Conservation (phyloP, 2,797 vertebrate species). For the Yasuhikotakia modesta region DNA sequence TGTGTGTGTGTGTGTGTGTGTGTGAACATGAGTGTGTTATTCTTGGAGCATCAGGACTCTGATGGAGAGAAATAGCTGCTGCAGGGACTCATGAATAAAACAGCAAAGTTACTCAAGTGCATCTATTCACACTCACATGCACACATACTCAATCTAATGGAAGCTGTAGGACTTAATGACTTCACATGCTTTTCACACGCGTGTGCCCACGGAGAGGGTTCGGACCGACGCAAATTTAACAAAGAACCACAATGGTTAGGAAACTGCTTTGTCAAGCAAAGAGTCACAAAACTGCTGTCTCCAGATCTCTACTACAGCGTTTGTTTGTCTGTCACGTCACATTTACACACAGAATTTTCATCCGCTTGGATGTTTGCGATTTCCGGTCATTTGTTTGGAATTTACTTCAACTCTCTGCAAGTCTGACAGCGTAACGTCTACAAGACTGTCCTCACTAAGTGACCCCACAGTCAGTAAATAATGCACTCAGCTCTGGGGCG, state of each 20-base stretch:
- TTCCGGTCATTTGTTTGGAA: constrained; percentile 7
- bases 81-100: constrained; percentile 55
- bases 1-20: no score
- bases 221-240: constrained; percentile 15
- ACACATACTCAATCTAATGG: constrained; percentile 46
- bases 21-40: constrained; percentile 35
- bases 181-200: constrained; percentile 34
- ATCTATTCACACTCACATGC: constrained; percentile 45
- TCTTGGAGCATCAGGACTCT: constrained; percentile 44
- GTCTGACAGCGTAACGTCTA: constrained; percentile 26
- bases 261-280: constrained; percentile 14
- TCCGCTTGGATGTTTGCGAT: neutral
- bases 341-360: neutral
- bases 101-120: constrained; percentile 46
- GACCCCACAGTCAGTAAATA: constrained; percentile 36
- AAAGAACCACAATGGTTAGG: constrained; percentile 6
- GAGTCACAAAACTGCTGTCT: neutral
- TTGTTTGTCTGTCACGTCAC: neutral
- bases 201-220: neutral
- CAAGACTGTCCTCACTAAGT: constrained; percentile 37
- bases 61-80: constrained; percentile 52
- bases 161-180: constrained; percentile 35
- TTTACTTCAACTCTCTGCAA: constrained; percentile 2
- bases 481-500: constrained; percentile 41
- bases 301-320: neutral